phyloP scores from a whole-genome alignment of 2,797 vertebrate genomes.

The Pipistrellus kuhlii region DNA sequence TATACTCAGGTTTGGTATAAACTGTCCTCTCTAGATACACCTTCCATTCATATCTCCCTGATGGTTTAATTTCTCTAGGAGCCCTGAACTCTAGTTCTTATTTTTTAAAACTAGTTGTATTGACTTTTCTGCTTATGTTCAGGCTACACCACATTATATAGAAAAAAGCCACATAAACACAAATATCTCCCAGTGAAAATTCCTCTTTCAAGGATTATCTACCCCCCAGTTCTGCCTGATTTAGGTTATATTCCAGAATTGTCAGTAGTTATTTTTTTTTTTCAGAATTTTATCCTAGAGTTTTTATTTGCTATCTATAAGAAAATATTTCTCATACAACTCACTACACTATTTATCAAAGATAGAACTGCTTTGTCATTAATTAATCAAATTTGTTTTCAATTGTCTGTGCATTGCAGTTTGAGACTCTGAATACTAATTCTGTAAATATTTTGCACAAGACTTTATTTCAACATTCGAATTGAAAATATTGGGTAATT shows the following conservation, averaged over 20 bases:
- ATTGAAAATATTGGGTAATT: neutral
- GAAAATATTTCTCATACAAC: neutral
- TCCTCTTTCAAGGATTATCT: neutral
- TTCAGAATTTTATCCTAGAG: neutral
- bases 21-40: neutral
- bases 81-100: neutral
- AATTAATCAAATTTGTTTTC: slow-evolving; percentile 9
- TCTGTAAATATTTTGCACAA: neutral
- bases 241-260: neutral
- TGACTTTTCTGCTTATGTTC: neutral
- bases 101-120: neutral
- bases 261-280: neutral
- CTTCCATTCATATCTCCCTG: neutral
- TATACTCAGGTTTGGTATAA: neutral
- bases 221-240: neutral
- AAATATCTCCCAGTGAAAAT: neutral
- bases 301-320: neutral
- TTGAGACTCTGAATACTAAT: neutral
- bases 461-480: neutral
- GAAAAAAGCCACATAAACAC: neutral
- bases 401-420: neutral
- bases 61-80: neutral
- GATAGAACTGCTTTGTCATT: neutral
- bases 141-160: neutral
- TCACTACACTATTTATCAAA: neutral